Conservation (phyloP, 1,140 invertebrate species). For the Thaumatotibia leucotreta region DNA sequence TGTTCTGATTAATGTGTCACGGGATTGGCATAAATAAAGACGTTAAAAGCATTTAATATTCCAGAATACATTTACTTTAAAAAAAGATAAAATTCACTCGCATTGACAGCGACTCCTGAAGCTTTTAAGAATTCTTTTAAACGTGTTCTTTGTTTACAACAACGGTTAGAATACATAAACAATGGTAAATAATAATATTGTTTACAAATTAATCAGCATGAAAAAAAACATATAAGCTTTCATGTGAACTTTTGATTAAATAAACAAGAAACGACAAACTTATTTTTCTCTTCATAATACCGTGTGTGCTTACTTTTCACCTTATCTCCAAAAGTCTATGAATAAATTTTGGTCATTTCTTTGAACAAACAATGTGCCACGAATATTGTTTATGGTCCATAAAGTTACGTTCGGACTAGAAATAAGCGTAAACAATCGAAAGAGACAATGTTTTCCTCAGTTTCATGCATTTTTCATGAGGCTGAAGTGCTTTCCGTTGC, state of each 20-base stretch:
- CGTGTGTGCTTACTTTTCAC: neutral
- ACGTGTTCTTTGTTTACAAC: too few species aligned
- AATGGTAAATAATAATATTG: too few species aligned
- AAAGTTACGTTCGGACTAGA: slow-evolving; percentile 11
- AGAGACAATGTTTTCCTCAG: slow-evolving; percentile 12
- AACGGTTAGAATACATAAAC: too few species aligned
- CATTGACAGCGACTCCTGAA: neutral
- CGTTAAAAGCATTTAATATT: neutral
- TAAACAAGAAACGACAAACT: neutral
- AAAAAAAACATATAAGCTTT: neutral
- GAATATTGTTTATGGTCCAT: slow-evolving; percentile 13
- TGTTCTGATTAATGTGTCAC: slow-evolving; percentile 12
- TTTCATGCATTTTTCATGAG: slow-evolving; percentile 13
- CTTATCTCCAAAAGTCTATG: slow-evolving; percentile 6
- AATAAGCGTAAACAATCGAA: slow-evolving; percentile 14
- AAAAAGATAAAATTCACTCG: neutral
- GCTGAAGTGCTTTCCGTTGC: slow-evolving; percentile 4
- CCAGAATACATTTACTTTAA: neutral
- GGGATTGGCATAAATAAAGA: slow-evolving; percentile 10
- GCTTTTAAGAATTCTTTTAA: neutral
- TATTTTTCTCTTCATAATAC: neutral
- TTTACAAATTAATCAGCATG: too few species aligned
- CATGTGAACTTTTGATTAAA: neutral
- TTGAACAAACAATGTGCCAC: neutral
- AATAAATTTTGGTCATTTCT: slow-evolving; percentile 14